Base-by-base conservation (phyloP, 2,888 invertebrate genomes). In the Zhuqinia jingwanae region DNA sequence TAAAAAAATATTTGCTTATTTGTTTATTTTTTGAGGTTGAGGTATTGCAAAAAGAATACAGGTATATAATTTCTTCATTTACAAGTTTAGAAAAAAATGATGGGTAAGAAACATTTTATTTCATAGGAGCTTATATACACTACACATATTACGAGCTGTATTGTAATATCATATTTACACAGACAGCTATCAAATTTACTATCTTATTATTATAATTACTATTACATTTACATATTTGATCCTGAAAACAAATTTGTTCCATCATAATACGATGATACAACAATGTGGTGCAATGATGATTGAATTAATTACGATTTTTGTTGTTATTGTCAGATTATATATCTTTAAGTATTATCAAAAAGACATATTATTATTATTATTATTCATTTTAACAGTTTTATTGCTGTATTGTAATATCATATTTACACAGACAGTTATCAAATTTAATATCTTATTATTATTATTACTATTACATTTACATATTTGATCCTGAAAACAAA, bases 271-370 rank as follows among this genome's bases (percentile, higher is more conserved):
- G n/a, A n/a, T 22, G 25, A 77, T 77, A 77, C 58, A 45, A 77
- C 27, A 58, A 77, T 58, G 60, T 77, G 77, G 77, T 77, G 77
- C 77, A 77, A 77, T 58, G 58, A 68, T 45, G 22, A 58, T 58
- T 70, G 70, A 60, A n/a, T n/a, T n/a, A n/a, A n/a, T n/a, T n/a
- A n/a, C n/a, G n/a, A n/a, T n/a, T 68, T 75, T 75, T 50, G 30
- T 50, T 25, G 47, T 27, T 27, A 25, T 47, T 73, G n/a, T 73
- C 11, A 11, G 2, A 25, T 27, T 53, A 22, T 47, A 77, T 85
- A 85, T 78, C 30, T 78, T 77, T 78, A 79, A 79, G 79, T 85
- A 79, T 79, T 85, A 85, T 79, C 42, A 85, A n/a, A 85, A 85
- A 85, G 85, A 85, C 79, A 79, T n/a, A n/a, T n/a, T n/a, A n/a